Base-by-base conservation (phyloP, 2,888 invertebrate genomes). In the Ptilodon capucinus region DNA sequence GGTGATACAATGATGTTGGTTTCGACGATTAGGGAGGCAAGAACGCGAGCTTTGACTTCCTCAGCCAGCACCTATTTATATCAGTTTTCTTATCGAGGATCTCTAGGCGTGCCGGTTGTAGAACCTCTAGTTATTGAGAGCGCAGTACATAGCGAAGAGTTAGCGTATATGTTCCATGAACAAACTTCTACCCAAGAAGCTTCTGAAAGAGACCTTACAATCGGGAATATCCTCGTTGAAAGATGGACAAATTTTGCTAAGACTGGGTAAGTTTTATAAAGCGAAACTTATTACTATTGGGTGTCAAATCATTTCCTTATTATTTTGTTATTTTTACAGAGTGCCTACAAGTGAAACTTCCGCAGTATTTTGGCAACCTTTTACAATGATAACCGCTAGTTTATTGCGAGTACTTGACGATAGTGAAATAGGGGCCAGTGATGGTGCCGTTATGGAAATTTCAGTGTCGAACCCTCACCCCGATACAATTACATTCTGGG, bases 171-270 rank as follows among this genome's bases (percentile, higher is more conserved):
- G 50, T 86, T 90, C 43, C 56, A 77, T 32, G 64, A 71, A 0
- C 5, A 25, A 11, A 32, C 63, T 4, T 42, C 58, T n/a, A 49
- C 60, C 19, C 46, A 46, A 4, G 44, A 51, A 14, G 51, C 61
- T 30, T 40, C 65, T 18, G 43, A 44, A 3, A 64, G 57, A 45
- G 89, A 90, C 54, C 56, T 75, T 9, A 55, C 58, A 1, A 62
- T 90, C 32, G 72, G 73, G 28, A 74, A 86, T 7, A 74, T 86
- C 46, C 61, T 90, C 4, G 64, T 86, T 14, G 85, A 88, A 49
- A 74, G 90, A 11, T 90, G 89, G 89, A 84, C 85, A 0, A 87
- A 82, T 48, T 90, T 90, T 61, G 88, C 84, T 18, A 87, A 79
- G 68, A 71, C 64, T 43, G 82, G 85, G 90, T 90, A 64, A 67